phyloP scores from a whole-genome alignment of 2,888 invertebrate genomes.

The Selenia dentaria region DNA sequence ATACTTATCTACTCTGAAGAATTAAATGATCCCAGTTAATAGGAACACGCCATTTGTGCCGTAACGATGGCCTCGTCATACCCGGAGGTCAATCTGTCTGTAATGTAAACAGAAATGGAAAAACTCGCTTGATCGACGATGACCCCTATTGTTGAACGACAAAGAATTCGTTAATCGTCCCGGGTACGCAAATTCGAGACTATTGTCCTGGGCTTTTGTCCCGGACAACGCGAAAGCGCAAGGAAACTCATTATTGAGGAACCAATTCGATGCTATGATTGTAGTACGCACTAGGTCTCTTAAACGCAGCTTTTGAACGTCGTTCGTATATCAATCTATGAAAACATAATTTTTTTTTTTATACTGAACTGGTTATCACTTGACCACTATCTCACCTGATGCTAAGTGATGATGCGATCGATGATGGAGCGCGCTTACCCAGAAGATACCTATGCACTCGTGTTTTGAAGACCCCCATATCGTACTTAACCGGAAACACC shows the following conservation, averaged over 20 bases:
- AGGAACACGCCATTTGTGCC: constrained; percentile 9
- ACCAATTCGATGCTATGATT: constrained; percentile 32
- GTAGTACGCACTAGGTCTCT: constrained; percentile 37
- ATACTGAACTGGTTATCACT: neutral
- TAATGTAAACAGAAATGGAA: constrained; percentile 26
- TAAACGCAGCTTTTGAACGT: constrained; percentile 35
- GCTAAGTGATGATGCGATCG: too few relatives aligned
- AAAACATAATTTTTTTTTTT: too few relatives aligned
- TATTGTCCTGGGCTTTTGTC: constrained; percentile 38
- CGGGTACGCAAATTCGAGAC: constrained; percentile 36
- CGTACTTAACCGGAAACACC: too few relatives aligned
- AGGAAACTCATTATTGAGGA: constrained; percentile 39
- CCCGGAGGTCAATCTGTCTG: constrained; percentile 12
- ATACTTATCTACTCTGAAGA: neutral
- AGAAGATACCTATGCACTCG: too few relatives aligned
- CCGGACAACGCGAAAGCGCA: constrained; percentile 35
- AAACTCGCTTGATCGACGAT: constrained; percentile 29
- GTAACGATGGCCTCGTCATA: constrained; percentile 8
- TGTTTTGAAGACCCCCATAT: too few relatives aligned
- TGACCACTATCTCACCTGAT: too few relatives aligned
- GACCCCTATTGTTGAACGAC: constrained; percentile 29
- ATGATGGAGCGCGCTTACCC: too few relatives aligned
- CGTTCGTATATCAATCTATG: too few relatives aligned
- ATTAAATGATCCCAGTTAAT: neutral
- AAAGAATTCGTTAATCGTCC: constrained; percentile 39